Evolutionary conservation across 2,113 vertebrate species (phyloP).

Genomic region (Edolisoma coerulescens): DNA sequence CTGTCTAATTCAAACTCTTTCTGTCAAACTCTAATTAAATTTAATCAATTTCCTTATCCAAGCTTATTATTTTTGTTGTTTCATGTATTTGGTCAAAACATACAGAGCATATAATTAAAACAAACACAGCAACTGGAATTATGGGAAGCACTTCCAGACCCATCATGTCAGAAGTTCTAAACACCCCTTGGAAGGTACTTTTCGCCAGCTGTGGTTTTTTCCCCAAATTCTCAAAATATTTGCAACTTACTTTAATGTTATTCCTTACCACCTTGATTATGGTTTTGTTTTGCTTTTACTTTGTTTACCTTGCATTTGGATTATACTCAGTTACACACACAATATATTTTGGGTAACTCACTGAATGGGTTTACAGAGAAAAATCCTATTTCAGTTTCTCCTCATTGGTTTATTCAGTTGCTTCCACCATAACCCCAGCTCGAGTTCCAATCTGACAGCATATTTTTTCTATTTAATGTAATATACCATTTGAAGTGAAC

Average conservation of each 20-base stretch:
- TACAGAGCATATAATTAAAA: not conserved
- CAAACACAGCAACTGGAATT: not conserved
- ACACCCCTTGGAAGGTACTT: not conserved
- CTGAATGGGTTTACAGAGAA: not conserved
- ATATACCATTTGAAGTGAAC: not conserved
- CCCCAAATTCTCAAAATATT: not conserved
- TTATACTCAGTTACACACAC: not conserved
- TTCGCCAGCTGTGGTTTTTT: not conserved
- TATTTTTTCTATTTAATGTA: constrained; percentile 9
- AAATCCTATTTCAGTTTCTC: not conserved
- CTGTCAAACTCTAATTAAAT: not conserved
- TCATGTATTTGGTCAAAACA: not conserved
- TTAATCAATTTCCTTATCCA: not conserved
- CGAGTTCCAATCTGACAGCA: not conserved
- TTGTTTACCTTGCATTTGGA: not conserved
- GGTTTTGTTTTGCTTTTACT: not conserved
- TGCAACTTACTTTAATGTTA: not conserved
- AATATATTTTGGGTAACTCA: not conserved
- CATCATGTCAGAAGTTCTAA: not conserved
- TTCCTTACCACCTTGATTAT: not conserved
- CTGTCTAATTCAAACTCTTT: not conserved
- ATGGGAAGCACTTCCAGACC: not conserved
- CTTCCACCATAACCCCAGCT: not conserved
- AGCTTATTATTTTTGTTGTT: not conserved
- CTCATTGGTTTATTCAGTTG: not conserved